These are phyloP conservation scores for Smittia aterrima DNA, from an alignment of 2,888 invertebrate genomes.

Conservation along the genomic window DNA sequence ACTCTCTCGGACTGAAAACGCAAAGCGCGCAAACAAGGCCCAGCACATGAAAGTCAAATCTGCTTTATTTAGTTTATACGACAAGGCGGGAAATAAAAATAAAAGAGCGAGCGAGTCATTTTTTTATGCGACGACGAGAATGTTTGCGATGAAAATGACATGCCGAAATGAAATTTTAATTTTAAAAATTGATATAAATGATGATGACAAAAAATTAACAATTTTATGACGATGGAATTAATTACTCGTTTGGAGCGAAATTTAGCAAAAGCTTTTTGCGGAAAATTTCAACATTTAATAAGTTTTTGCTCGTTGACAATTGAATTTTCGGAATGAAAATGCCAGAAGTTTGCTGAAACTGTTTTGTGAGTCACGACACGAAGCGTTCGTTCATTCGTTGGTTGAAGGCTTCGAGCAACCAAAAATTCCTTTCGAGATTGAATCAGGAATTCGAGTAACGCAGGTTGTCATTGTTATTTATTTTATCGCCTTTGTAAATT, in stretches of 20 bases:
- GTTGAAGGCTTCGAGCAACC: no score
- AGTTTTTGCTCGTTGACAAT: neutral
- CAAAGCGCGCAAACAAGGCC: neutral
- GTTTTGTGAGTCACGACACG: no score
- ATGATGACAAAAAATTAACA: conserved; percentile 21
- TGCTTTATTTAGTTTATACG: neutral
- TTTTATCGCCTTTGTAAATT: neutral
- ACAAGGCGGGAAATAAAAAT: neutral
- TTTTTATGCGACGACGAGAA: neutral
- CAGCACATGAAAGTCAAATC: neutral
- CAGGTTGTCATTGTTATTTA: neutral
- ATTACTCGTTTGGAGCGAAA: conserved; percentile 14
- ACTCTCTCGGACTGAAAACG: neutral
- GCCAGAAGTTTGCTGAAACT: no score
- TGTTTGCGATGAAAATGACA: conserved; percentile 14
- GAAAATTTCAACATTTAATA: conserved; percentile 5
- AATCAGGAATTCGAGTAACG: no score
- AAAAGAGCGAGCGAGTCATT: neutral
- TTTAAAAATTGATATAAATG: conserved; percentile 39
- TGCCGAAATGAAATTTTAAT: conserved; percentile 30
- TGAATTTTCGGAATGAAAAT: no score
- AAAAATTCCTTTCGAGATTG: no score
- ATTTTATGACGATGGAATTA: conserved; percentile 28
- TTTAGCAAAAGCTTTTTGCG: conserved; percentile 2
- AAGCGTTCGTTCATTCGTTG: no score